These are phyloP conservation scores for Bombyx mandarina DNA, from an alignment of 1,140 invertebrate species.

Conservation along the genomic window DNA sequence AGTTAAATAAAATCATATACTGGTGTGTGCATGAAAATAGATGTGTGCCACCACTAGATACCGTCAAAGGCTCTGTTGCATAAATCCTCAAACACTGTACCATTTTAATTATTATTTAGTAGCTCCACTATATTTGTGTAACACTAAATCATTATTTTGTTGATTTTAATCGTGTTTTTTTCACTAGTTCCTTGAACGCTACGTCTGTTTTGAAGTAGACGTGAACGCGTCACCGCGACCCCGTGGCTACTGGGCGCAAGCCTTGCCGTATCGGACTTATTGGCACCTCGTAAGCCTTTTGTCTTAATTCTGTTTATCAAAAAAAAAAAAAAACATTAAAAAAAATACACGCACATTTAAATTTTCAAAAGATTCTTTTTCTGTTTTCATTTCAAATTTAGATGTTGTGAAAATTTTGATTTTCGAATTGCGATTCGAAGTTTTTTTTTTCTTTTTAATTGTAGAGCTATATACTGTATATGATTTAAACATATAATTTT, in stretches of 20 bases:
- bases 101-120: background rate
- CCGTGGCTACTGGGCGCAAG: conserved; percentile 50
- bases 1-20: no score
- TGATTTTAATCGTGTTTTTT: conserved; percentile 30
- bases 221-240: conserved; percentile 43
- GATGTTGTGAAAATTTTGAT: conserved; percentile 2
- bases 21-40: conserved; percentile 31
- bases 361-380: background rate
- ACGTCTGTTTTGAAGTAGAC: conserved; percentile 32
- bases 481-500: background rate
- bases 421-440: conserved; percentile 1
- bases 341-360: background rate
- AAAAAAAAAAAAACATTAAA: conserved; percentile 11
- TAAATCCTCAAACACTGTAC: background rate
- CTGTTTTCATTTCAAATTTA: conserved; percentile 5
- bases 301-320: conserved; percentile 1
- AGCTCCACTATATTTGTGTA: conserved; percentile 9
- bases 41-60: conserved; percentile 7
- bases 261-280: conserved; percentile 25
- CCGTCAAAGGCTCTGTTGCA: no score
- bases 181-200: conserved; percentile 22
- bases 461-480: no score
- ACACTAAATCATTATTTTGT: conserved; percentile 38
- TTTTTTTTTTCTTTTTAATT: background rate
- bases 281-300: conserved; percentile 35